Percentiles rank a stretch among this genome's conserved stretches.
phyloP scores from a whole-genome alignment of 2,888 invertebrate genomes.

The Phorcus lineatus region DNA sequence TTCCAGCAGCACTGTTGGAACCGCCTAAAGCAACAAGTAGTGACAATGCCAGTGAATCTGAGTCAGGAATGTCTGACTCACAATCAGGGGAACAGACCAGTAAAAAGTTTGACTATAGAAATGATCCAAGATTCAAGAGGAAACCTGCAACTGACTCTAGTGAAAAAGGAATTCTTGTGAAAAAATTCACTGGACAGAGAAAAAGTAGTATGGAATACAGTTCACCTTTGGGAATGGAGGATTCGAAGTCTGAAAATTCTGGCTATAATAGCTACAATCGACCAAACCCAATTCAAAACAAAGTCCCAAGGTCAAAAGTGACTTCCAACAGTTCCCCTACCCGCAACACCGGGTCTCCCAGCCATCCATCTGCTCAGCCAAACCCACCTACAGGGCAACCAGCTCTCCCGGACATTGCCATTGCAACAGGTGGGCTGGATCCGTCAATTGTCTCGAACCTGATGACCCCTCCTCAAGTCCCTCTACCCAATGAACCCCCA shows the following conservation, averaged over 20 bases:
- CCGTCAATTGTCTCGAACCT: background rate
- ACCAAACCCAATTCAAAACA: slow-evolving; percentile 40
- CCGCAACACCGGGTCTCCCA: background rate
- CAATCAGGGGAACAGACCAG: slow-evolving; percentile 30
- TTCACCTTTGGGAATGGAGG: slow-evolving; percentile 70
- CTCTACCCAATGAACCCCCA: slow-evolving; percentile 45
- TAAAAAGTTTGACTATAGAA: slow-evolving; percentile 67
- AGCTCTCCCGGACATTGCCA: background rate
- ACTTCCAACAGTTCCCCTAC: background rate
- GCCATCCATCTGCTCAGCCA: background rate
- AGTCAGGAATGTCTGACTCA: background rate
- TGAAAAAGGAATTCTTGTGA: slow-evolving; percentile 43
- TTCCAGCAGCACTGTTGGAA: background rate
- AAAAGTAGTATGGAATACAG: slow-evolving; percentile 72
- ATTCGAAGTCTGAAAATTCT: slow-evolving; percentile 46
- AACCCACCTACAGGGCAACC: background rate
- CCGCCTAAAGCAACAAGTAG: background rate
- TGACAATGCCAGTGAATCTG: slow-evolving; percentile 9
- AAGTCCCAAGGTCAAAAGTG: background rate
- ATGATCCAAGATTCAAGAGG: slow-evolving; percentile 74
- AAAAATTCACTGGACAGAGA: slow-evolving; percentile 54
- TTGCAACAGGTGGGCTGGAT: background rate
- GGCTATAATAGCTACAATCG: slow-evolving; percentile 70
- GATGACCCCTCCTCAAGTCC: slow-evolving; percentile 11
- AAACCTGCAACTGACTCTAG: slow-evolving; percentile 43